Conservation (phyloP, 2,113 vertebrate genomes). For the Casuarius casuarius region DNA sequence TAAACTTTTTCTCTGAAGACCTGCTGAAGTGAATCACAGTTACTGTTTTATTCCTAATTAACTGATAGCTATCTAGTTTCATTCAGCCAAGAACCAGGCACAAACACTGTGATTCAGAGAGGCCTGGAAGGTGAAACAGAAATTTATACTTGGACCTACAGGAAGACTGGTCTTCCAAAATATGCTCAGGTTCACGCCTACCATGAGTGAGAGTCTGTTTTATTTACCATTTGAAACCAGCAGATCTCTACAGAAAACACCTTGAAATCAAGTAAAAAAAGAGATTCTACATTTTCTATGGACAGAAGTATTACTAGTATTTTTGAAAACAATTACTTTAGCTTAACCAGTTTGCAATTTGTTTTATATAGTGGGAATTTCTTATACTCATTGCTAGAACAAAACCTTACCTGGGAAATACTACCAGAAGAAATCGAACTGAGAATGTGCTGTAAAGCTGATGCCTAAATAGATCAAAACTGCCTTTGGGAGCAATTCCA, state of each 20-base stretch:
- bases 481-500: conserved; percentile 33
- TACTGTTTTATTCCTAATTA: neutral
- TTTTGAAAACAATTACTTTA: neutral
- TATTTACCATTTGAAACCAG: neutral
- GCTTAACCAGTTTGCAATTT: neutral
- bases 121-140: neutral
- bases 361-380: neutral
- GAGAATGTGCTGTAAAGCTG: conserved; percentile 2
- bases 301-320: neutral
- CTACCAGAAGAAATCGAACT: neutral
- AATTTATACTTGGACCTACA: neutral
- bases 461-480: conserved; percentile 34
- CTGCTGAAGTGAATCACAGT: neutral
- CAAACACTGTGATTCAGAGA: neutral
- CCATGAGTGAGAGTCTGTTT: neutral
- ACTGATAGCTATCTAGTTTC: neutral
- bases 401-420: conserved; percentile 9
- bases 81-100: neutral
- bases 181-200: neutral
- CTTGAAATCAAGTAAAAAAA: neutral
- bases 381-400: neutral
- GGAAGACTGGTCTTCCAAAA: neutral
- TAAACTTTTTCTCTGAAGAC: neutral
- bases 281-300: neutral
- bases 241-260: neutral